Base-by-base conservation (phyloP, 2,113 vertebrate genomes). In the Sialia sialis region DNA sequence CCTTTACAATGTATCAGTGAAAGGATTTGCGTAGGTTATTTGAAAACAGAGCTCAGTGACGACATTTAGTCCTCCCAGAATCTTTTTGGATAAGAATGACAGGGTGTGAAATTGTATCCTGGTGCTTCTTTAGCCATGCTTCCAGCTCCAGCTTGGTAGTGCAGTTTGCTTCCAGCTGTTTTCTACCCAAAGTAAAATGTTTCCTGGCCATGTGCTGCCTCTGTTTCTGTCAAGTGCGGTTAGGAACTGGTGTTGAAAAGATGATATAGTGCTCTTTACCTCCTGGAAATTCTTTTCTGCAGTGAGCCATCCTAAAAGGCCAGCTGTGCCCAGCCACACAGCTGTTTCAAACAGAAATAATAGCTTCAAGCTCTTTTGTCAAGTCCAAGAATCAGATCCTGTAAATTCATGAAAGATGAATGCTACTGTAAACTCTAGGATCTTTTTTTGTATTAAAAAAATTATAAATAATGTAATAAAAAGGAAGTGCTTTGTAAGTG, bases 221-320 rank as follows among this genome's bases (percentile, higher is more conserved):
- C 70, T 69, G 9, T 76, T 85, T 79, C 84, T 89, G 84, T 93
- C 89, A 94, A 59, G n/a, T 51, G 46, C 84, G 67, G 67, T 89
- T 89, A 79, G 89, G n/a, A 89, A 60, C 66, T 79, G 66, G 62
- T 89, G 70, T 87, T 84, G 75, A 83, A 95, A 87, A 83, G 78
- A 36, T 6, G 48, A 43, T 82, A 38, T 23, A 79, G 49, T 72
- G 58, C 34, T 56, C 25, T 89, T 58, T 87, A 38, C n/a, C 77
- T 91, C 44, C 77, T 89, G 76, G 77, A 94, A 94, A 66, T 95
- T 68, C n/a, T 27, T 54, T 87, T 68, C 54, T 72, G 56, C 54
- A 46, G 5, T 64, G 77, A 91, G 14, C 60, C 49, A 41, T 82
- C 66, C 81, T 95, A 76, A 87, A 82, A 91, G 54, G 38, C 64